Base-by-base conservation (phyloP, 2,888 invertebrate genomes). In the Amblyjoppa fuscipennis region DNA sequence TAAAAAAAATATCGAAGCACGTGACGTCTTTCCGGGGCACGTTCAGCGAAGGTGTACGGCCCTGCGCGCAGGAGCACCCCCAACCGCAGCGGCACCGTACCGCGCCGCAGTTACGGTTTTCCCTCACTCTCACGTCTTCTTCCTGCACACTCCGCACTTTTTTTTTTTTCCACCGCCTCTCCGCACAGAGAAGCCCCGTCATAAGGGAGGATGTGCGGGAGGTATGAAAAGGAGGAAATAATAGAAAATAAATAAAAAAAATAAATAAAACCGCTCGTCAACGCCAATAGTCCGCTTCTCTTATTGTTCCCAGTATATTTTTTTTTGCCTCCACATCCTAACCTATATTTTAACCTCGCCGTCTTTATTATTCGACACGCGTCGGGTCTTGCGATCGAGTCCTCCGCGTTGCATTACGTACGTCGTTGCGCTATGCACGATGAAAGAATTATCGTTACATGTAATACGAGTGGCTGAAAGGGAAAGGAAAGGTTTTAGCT, bases 41-140 rank as follows among this genome's bases (percentile, higher is more conserved):
- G 71, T 28, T 70, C 16, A 28, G 11, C 53, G 68, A 69, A 66
- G 49, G 34, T 38, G 28, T 85, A 85, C 88, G 86, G 83, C 68
- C 87, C 87, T 87, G 87, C 74, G 41, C 38, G 66, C 84, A 83
- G 83, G 81, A 83, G 88, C 90, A 91, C 89, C 91, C 90, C 88
- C 90, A 83, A 91, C 90, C 90, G 88, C 91, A 90, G 88, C 90
- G 87, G 89, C 88, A 89, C 89, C 90, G 90, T 89, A 89, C 89
- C 89, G 84, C 89, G 89, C 88, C 91, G 89, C 89, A 89, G 89
- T 91, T 90, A 89, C 90, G 89, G 89, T 90, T 89, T 90, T 87
- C 89, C 89, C 89, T 89, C 89, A 88, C 90, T 87, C 77, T 64
- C 64, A 11, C 41, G 41, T 41, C 41, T n/a, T 56, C 41, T 41